phyloP scores from a whole-genome alignment of 1,140 invertebrate genomes.

The Pararge aegeria region DNA sequence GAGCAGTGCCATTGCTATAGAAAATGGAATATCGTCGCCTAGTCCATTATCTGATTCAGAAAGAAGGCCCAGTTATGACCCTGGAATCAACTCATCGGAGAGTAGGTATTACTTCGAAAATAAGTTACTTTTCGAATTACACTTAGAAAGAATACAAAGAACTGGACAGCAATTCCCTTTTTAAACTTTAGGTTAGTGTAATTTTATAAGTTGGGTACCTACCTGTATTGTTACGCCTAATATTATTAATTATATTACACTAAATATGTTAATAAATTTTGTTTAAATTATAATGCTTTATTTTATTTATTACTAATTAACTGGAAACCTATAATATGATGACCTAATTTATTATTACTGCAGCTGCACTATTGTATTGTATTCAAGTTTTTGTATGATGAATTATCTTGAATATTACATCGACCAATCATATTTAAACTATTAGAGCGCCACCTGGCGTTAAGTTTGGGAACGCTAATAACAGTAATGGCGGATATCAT shows the following conservation, averaged over 20 bases:
- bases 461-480: constrained; percentile 48
- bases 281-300: neutral
- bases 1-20: constrained; percentile 48
- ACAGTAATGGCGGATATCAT: constrained; percentile 76
- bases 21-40: constrained; percentile 57
- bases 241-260: constrained; percentile 12
- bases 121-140: constrained; percentile 77
- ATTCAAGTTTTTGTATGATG: neutral
- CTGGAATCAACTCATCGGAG: constrained; percentile 67
- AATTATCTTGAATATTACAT: neutral
- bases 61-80: constrained; percentile 72
- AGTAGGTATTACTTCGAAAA: constrained; percentile 77
- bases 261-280: constrained; percentile 17
- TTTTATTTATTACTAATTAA: neutral
- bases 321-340: neutral
- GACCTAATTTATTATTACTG: neutral
- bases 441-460: constrained; percentile 59
- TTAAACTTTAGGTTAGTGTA: constrained; percentile 48
- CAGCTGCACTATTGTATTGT: neutral
- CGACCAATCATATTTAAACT: constrained; percentile 30
- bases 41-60: constrained; percentile 53
- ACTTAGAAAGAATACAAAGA: constrained; percentile 78
- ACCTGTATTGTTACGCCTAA: constrained; percentile 36
- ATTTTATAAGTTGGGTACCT: constrained; percentile 43
- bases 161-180: constrained; percentile 73